Base-by-base conservation (phyloP, 2,113 vertebrate genomes). In the Coreoperca whiteheadi region DNA sequence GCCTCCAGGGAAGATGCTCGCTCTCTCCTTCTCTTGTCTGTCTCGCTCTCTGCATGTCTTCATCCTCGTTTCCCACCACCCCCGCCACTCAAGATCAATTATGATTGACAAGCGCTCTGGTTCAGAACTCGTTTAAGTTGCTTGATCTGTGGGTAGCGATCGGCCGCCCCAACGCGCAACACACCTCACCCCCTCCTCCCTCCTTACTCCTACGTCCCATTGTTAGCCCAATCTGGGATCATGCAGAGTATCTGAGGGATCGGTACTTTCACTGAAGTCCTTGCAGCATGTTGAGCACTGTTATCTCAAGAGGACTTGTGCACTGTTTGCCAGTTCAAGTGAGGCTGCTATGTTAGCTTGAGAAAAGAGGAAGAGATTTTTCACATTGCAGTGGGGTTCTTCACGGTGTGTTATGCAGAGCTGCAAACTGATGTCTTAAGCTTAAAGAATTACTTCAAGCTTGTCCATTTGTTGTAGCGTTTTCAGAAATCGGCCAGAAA, bases 41-140 rank as follows among this genome's bases (percentile, higher is more conserved):
- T 43, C 56, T 63, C 12, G 21, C 61, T 84, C 79, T 86, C 82
- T 61, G 72, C 53, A 0, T 12, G 74, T 76, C 86, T 87, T 74
- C 85, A 80, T 86, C 80, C 60, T 89, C 78, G 3, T 67, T 71
- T 79, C 84, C 50, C 75, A 1, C 68, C 78, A 28, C 68, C 66
- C 65, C n/a, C 16, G 2, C 82, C 67, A 76, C 89, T 91, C 71
- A 72, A 78, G 79, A 93, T 92, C 88, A 89, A 83, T 93, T 90
- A 91, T 91, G 94, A 93, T 79, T 90, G 93, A 93, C 87, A 87
- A 76, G 84, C 46, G 48, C 74, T 83, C 41, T 4, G 71, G 77
- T 86, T 82, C 82, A 75, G 65, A 84, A 74, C 79, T 85, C 43
- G 77, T 83, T 90, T 80, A 72, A 63, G 83, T 77, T 65, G 79